Evolutionary conservation across 2,888 invertebrate genomes (phyloP).

Genomic region (Cheilosia vernalis): DNA sequence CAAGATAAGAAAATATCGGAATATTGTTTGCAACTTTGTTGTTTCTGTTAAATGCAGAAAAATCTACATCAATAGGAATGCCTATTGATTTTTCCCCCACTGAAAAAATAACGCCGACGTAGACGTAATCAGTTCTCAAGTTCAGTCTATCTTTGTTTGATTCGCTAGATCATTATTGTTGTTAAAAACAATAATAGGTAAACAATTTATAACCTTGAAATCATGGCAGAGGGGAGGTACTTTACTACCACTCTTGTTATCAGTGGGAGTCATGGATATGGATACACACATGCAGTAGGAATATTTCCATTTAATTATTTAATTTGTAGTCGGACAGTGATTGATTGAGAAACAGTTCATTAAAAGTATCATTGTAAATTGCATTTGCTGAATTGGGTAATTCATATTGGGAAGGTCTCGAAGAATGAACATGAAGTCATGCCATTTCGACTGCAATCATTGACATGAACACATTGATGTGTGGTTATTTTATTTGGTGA

Average conservation of each 20-base stretch:
- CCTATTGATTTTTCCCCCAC: conserved; percentile 42
- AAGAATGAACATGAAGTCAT: too few species aligned
- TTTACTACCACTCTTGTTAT: conserved; percentile 11
- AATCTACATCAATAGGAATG: background rate
- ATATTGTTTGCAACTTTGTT: too few species aligned
- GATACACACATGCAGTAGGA: conserved; percentile 8
- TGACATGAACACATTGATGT: too few species aligned
- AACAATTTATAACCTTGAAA: conserved; percentile 44
- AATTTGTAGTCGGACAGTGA: conserved; percentile 6
- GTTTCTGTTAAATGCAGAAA: background rate
- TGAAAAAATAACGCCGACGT: conserved; percentile 35
- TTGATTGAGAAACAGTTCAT: conserved; percentile 10
- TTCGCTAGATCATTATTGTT: conserved; percentile 1
- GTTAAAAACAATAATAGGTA: conserved; percentile 18
- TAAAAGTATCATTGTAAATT: background rate
- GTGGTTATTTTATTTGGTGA: too few species aligned
- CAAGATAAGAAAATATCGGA: too few species aligned
- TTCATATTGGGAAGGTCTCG: too few species aligned
- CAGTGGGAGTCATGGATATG: conserved; percentile 1
- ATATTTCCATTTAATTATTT: conserved; percentile 29
- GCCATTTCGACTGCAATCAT: too few species aligned
- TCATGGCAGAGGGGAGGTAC: background rate
- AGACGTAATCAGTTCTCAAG: conserved; percentile 28
- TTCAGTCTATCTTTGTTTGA: conserved; percentile 13
- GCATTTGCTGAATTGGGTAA: too few species aligned